phyloP scores from a whole-genome alignment of 1,140 invertebrate species.

The Danaus melanippus region DNA sequence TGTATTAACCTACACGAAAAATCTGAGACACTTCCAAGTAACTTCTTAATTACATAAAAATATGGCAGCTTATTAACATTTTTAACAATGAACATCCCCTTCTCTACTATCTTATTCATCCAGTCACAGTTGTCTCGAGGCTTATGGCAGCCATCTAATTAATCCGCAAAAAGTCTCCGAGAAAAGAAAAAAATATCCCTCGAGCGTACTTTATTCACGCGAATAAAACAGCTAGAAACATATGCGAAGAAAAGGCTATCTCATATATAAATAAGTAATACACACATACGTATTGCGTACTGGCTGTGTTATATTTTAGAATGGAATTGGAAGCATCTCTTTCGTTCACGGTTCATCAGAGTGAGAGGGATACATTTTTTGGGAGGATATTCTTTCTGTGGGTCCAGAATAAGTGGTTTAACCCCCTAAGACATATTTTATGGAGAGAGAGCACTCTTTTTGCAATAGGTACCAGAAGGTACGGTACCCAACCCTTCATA shows the following conservation, averaged over 20 bases:
- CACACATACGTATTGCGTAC: constrained; percentile 18
- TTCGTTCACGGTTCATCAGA: background rate
- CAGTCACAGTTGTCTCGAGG: constrained; percentile 6
- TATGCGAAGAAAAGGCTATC: constrained; percentile 48
- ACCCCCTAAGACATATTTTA: constrained; percentile 55
- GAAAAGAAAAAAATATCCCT: constrained; percentile 33
- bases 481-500: constrained; percentile 57
- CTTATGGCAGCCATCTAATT: constrained; percentile 29
- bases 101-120: background rate
- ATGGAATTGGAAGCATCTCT: background rate
- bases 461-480: constrained; percentile 66
- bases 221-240: constrained; percentile 59
- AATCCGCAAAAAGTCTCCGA: constrained; percentile 25
- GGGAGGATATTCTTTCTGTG: background rate
- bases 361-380: background rate
- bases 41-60: too few species aligned
- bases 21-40: too few species aligned
- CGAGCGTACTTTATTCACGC: constrained; percentile 51
- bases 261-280: constrained; percentile 58
- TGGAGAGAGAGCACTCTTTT: constrained; percentile 57
- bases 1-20: too few species aligned
- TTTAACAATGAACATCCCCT: constrained; percentile 9
- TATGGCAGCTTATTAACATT: constrained; percentile 9
- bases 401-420: constrained; percentile 10
- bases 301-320: too few species aligned